These are phyloP conservation scores for Erebia epiphron DNA, from an alignment of 2,888 invertebrate species.

Conservation along the genomic window DNA sequence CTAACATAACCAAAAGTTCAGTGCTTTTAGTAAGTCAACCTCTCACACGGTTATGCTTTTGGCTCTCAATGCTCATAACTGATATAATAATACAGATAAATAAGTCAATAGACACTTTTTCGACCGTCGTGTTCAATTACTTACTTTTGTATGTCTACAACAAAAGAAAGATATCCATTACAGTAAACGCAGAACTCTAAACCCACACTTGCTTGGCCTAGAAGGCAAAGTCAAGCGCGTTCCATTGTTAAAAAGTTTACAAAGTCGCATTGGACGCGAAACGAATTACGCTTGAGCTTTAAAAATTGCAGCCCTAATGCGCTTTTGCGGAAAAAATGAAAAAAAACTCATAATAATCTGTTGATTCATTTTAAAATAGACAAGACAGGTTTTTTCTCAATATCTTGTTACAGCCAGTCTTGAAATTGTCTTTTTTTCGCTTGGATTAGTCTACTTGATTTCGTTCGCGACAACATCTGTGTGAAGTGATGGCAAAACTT, in stretches of 20 bases:
- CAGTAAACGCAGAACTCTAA: background rate
- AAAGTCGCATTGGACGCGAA: constrained; percentile 8
- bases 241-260: background rate
- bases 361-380: constrained; percentile 47
- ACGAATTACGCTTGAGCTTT: constrained; percentile 19
- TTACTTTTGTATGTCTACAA: background rate
- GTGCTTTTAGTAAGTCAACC: too few species aligned
- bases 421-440: constrained; percentile 47
- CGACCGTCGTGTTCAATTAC: background rate
- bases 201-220: background rate
- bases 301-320: constrained; percentile 33
- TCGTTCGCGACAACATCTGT: constrained; percentile 18
- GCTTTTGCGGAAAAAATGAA: constrained; percentile 31
- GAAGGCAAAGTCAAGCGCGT: background rate
- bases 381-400: constrained; percentile 40
- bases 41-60: too few species aligned
- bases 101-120: background rate
- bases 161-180: too few species aligned
- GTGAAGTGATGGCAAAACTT: background rate
- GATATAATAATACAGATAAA: background rate
- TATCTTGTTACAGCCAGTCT: constrained; percentile 47
- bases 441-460: constrained; percentile 32
- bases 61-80: background rate
- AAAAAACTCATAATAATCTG: constrained; percentile 24
- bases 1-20: too few species aligned